Percentiles rank a stretch among this genome's conserved stretches.
phyloP scores from a whole-genome alignment of 2,113 vertebrate genomes.

The Protobothrops flavoviridis region DNA sequence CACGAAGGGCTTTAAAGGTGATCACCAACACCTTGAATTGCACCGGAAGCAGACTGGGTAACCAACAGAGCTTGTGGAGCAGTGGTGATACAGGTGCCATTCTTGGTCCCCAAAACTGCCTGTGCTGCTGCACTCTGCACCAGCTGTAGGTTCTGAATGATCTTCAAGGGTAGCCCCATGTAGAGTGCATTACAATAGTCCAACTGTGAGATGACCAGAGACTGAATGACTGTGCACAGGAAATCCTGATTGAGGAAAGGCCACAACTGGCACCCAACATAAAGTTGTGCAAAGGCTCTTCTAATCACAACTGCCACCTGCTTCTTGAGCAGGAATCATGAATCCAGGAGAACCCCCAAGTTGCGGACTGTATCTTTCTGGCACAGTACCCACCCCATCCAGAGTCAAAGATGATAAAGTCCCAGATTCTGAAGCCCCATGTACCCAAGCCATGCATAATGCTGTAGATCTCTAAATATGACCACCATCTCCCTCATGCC shows the following conservation, averaged over 20 bases:
- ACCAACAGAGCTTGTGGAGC: neutral
- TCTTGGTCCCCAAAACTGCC: neutral
- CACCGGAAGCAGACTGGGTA: neutral
- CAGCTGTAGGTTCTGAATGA: neutral
- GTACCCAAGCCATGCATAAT: neutral
- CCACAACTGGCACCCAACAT: neutral
- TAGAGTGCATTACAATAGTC: neutral
- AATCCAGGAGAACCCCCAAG: neutral
- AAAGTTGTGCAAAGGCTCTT: neutral
- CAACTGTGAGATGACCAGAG: neutral
- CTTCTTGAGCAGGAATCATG: neutral
- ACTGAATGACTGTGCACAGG: neutral
- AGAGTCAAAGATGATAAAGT: neutral
- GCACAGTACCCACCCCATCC: neutral
- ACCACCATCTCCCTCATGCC: neutral
- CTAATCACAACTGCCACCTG: neutral
- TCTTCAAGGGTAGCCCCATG: neutral
- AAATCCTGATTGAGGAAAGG: neutral
- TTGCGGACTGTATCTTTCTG: neutral
- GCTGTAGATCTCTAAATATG: neutral
- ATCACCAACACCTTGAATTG: neutral
- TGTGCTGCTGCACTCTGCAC: neutral
- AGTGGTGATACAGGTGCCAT: neutral
- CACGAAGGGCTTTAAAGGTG: neutral
- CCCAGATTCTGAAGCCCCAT: neutral